phyloP scores from a whole-genome alignment of 2,113 vertebrate genomes.

The Pipa parva region DNA sequence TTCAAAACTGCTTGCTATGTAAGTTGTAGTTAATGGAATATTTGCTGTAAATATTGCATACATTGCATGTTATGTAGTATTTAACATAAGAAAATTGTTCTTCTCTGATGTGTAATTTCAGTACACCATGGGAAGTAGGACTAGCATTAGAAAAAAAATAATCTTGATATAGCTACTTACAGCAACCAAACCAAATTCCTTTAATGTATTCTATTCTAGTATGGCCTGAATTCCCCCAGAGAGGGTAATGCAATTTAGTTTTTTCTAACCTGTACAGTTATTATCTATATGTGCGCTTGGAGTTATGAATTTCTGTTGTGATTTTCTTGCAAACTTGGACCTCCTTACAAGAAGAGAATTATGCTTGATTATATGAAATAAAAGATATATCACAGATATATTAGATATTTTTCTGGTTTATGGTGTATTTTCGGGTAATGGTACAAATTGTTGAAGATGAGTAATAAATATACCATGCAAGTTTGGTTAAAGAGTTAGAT shows the following conservation, averaged over 20 bases:
- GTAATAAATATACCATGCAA: too few species aligned
- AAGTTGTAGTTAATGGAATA: not conserved
- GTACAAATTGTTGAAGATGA: too few species aligned
- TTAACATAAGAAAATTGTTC: too few species aligned
- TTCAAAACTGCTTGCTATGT: not conserved
- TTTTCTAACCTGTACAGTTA: not conserved
- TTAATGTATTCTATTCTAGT: not conserved
- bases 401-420: not conserved
- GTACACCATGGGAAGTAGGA: too few species aligned
- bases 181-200: not conserved
- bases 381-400: constrained; percentile 2
- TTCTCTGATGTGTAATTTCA: too few species aligned
- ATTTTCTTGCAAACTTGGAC: not conserved
- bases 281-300: constrained; percentile 5
- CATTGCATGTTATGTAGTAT: not conserved
- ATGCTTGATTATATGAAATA: not conserved
- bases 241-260: not conserved
- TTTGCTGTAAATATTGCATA: not conserved
- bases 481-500: too few species aligned
- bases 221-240: not conserved
- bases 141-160: not conserved
- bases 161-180: not conserved
- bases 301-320: constrained; percentile 11
- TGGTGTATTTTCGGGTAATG: too few species aligned
- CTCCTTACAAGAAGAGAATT: not conserved